These are phyloP conservation scores for Kryptolebias ocellatus DNA, from an alignment of 2,797 vertebrate species.

Conservation along the genomic window DNA sequence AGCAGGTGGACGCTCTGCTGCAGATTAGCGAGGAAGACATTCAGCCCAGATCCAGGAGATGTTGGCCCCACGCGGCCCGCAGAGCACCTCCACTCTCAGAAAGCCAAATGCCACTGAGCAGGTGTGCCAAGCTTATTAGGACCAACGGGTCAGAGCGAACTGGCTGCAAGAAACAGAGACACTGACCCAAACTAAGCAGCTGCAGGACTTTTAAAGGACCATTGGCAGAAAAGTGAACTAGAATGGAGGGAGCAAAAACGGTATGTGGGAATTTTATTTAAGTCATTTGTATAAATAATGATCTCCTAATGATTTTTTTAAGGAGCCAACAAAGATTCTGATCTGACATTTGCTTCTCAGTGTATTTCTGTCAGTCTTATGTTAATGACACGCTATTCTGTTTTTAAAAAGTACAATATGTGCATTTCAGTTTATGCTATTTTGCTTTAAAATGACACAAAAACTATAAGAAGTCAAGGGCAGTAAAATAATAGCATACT, in stretches of 20 bases:
- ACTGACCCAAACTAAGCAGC: conserved; percentile 12
- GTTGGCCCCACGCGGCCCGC: conserved; percentile 44
- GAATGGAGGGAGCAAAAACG: conserved; percentile 70
- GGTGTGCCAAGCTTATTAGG: conserved; percentile 68
- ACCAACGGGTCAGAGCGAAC: conserved; percentile 28
- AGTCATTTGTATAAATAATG: neutral
- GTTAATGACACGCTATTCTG: too few relatives aligned
- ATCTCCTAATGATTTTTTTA: too few relatives aligned
- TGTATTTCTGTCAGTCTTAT: too few relatives aligned
- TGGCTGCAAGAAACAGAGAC: conserved; percentile 15
- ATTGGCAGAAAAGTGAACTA: conserved; percentile 14
- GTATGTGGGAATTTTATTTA: conserved; percentile 52
- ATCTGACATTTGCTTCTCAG: too few relatives aligned
- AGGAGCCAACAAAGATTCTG: too few relatives aligned
- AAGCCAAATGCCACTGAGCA: conserved; percentile 65
- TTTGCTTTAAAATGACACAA: too few relatives aligned
- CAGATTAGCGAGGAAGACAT: conserved; percentile 70
- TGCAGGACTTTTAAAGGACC: conserved; percentile 26
- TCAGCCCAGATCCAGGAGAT: conserved; percentile 41
- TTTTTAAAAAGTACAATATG: too few relatives aligned
- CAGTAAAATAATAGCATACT: too few relatives aligned
- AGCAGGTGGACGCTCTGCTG: conserved; percentile 51
- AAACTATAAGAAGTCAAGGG: too few relatives aligned
- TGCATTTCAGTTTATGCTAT: too few relatives aligned
- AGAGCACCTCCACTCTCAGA: conserved; percentile 61